These are phyloP conservation scores for Chirona hameri DNA, from an alignment of 2,888 invertebrate genomes.

Conservation along the genomic window DNA sequence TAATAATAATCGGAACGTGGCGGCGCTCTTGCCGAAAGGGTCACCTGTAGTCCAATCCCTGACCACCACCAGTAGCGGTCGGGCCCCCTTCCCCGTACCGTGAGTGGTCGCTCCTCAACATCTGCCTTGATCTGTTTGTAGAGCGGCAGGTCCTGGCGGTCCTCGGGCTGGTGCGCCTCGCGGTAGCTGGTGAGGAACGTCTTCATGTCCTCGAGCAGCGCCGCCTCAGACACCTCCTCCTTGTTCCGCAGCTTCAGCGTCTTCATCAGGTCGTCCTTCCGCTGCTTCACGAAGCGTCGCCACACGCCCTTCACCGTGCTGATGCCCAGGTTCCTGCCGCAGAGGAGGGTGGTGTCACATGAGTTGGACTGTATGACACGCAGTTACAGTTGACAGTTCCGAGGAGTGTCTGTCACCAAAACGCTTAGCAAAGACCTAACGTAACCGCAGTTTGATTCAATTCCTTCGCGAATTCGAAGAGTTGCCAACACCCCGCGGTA, in stretches of 20 bases:
- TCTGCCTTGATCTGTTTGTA: slow-evolving; percentile 13
- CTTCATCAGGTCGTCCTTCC: slow-evolving; percentile 26
- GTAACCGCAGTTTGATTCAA: too few species aligned
- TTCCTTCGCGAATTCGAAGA: too few species aligned
- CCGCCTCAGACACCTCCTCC: not conserved
- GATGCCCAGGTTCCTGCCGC: not conserved
- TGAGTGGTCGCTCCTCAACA: not conserved
- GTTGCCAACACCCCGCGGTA: too few species aligned
- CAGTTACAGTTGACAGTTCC: too few species aligned
- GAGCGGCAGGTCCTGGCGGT: slow-evolving; percentile 1
- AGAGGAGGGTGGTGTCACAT: not conserved
- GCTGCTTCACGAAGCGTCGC: slow-evolving; percentile 12
- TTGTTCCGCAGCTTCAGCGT: slow-evolving; percentile 24
- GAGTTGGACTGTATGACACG: not conserved
- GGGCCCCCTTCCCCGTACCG: not conserved
- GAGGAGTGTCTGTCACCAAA: too few species aligned
- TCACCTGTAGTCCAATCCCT: too few species aligned
- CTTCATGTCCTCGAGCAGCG: slow-evolving; percentile 4
- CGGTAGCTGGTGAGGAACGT: not conserved
- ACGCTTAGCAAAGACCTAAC: too few species aligned
- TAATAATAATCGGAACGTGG: too few species aligned
- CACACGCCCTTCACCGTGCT: slow-evolving; percentile 25
- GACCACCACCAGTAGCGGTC: too few species aligned
- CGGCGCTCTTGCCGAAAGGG: too few species aligned
- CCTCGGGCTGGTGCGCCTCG: not conserved